A percentile compares a stretch with the other conserved stretches of the same genome.
Evolutionary conservation across 2,797 vertebrate genomes (phyloP).

Genomic region (Acanthurus tractus): DNA sequence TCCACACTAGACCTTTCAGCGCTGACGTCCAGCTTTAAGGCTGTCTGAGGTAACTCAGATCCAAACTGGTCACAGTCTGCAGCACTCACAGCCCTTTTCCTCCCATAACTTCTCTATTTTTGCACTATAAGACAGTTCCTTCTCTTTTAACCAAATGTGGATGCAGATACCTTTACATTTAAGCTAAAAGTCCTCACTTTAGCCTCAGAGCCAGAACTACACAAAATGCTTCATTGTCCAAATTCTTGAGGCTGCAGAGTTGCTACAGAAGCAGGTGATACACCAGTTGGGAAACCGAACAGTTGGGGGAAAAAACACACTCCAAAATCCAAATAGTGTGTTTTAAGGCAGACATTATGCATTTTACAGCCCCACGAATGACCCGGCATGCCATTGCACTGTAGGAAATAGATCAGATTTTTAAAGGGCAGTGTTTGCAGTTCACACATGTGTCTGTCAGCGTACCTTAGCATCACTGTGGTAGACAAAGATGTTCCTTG

Average conservation of each 20-base stretch:
- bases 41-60: not conserved
- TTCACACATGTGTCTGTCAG: not conserved
- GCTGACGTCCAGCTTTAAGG: not conserved
- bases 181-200: not conserved
- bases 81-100: not conserved
- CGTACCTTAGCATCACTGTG: slow-evolving; percentile 95
- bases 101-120: not conserved
- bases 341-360: slow-evolving; percentile 5
- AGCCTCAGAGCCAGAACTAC: not conserved
- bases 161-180: not conserved
- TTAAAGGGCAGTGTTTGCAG: not conserved
- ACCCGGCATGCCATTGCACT: not conserved
- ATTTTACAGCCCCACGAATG: not conserved
- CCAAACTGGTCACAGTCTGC: not conserved
- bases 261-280: not conserved
- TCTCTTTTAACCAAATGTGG: not conserved
- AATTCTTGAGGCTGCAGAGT: not conserved
- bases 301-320: not conserved
- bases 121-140: not conserved
- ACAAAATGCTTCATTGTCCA: slow-evolving; percentile 11
- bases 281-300: not conserved
- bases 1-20: too few relatives aligned
- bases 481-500: slow-evolving; percentile 97
- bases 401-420: not conserved
- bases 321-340: not conserved